A percentile compares a stretch with the other conserved stretches of the same genome.
Conservation (phyloP, 1,140 invertebrate genomes). For the Scaptodrosophila lebanonensis region DNA sequence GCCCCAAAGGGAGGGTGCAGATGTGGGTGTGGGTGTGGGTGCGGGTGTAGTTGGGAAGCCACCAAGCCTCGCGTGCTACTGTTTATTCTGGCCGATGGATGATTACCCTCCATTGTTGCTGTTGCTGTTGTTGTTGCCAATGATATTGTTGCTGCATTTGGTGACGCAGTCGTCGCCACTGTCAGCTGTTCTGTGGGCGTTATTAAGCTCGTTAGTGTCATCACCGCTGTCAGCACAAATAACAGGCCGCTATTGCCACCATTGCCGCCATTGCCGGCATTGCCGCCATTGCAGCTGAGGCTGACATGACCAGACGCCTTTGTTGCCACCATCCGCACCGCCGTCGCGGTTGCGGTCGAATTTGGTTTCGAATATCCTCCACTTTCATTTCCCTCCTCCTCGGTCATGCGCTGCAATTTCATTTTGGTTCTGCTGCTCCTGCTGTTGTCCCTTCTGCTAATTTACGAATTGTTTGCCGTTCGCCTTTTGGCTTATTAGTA, state of each 20-base stretch:
- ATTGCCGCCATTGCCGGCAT: constrained; percentile 43
- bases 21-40: neutral
- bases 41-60: neutral
- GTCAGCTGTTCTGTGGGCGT: constrained; percentile 69
- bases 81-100: no score
- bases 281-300: constrained; percentile 29
- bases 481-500: constrained; percentile 47
- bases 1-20: constrained; percentile 6
- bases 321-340: constrained; percentile 14
- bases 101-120: no score
- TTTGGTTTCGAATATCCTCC: constrained; percentile 55
- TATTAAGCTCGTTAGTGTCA: constrained; percentile 75
- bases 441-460: constrained; percentile 21
- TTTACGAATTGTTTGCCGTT: neutral
- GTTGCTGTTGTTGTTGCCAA: constrained; percentile 10
- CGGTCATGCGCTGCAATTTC: constrained; percentile 14
- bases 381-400: no score
- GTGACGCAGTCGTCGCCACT: constrained; percentile 34
- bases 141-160: constrained; percentile 8
- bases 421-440: constrained; percentile 27
- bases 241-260: constrained; percentile 53
- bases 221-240: constrained; percentile 67
- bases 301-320: constrained; percentile 8
- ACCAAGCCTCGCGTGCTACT: neutral
- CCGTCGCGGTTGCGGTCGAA: constrained; percentile 49